Base-by-base conservation (phyloP, 2,113 vertebrate genomes). In the Phaetusa simplex region DNA sequence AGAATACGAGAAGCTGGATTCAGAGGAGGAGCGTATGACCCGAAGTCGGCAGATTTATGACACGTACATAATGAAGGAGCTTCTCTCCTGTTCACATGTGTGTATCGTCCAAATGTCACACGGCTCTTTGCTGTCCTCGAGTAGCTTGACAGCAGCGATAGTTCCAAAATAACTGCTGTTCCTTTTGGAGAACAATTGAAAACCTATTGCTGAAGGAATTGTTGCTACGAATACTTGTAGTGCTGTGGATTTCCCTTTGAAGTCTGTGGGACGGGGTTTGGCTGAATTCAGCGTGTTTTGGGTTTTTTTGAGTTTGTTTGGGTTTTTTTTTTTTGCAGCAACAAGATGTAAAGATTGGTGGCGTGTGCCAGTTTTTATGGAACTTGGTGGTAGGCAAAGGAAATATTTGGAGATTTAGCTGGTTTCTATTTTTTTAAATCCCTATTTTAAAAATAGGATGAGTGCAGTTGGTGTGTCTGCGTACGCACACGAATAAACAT, bases 31-130 rank as follows among this genome's bases (percentile, higher is more conserved):
- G 62, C 98, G 99, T 26, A 93, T 99, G 80, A 97, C 95, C 82
- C 97, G 99, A 53, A 99, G 99, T 93, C 98, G 99, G 32, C 99
- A 99, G 95, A 99, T 99, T 69, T 99, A 99, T 4, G 99, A 99
- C 66, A 98, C 98, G 8, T 99, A 99, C 96, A 99, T 99, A 91
- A 99, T 99, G 99, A 99, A 99, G 98, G 99, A 99, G 97, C 99
- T 99, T 17, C 99, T 99, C 34, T 99, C 99, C 40, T 99, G 99
- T 93, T 99, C 99, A 8, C 99, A 99, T 4, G 99, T 99, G 97
- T 97, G 99, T 96, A 36, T 80, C 71, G 7, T 6, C 53, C 67
- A 5, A 2, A 3, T 22, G 11, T 11, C 86, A 5, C 30, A 2
- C 59, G 43, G 30, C 34, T 6, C 11, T 8, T 7, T 20, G 43